Evolutionary conservation across 2,113 vertebrate genomes (phyloP), one percentile per base, ranked within the genome.

Genomic region (Sardina pilchardus): DNA sequence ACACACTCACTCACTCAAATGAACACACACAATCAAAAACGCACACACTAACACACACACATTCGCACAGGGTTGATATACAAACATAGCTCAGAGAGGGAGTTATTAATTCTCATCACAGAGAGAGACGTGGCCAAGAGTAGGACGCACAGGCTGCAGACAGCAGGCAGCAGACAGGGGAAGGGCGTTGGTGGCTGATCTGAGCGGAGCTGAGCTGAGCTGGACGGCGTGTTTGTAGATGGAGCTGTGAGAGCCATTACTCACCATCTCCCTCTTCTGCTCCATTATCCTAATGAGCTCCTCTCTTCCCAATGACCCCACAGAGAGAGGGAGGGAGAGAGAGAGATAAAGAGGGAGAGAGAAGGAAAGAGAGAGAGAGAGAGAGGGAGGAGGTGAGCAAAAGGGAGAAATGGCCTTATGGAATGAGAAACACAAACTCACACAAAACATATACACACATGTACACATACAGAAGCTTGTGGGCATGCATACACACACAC

Each of bases 221-320:
- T 56, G 48, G 80, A 47, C 82, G 82, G 50, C 81, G 0, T 78
- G 71, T 78, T 78, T 78, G 71, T 14, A 34, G 71, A 78, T 16
- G 16, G 26, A 78, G 30, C 82, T 83, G 36, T 83, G 36, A 39
- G 47, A 21, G 8, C 45, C 26, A 80, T 47, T 80, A 34, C 44
- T 50, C 10, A 17, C n/a, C 63, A 86, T 81, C 82, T 89, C 63
- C 85, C 80, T 87, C 67, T 84, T 82, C 42, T 48, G 45, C 78
- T 24, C 71, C 71, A 78, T 78, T 78, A 78, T 78, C 30, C 71
- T 78, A 78, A 78, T 78, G 71, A 16, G 71, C 30, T 14, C 12
- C 14, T 78, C 71, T 78, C 71, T 39, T 78, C 14, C 34, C 71
- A 34, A 36, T 1, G 26, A 34, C 10, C 71, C 71, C 83, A 53